Evolutionary conservation across 2,888 invertebrate genomes (phyloP).

Genomic region (Polyommatus icarus): DNA sequence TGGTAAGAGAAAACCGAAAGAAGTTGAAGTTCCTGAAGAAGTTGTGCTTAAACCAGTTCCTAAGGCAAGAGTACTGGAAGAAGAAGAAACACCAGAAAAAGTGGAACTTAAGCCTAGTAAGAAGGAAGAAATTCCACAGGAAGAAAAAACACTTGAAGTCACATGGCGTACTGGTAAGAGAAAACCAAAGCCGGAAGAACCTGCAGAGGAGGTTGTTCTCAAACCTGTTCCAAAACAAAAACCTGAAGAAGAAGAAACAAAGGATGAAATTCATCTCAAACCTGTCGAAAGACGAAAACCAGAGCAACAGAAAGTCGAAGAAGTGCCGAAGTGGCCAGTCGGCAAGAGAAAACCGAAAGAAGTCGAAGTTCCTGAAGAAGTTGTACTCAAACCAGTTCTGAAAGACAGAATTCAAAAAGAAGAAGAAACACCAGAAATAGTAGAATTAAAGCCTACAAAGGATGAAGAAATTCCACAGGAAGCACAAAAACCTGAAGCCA

Average conservation of each 20-base stretch:
- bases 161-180: constrained; percentile 54
- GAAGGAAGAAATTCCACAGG: constrained; percentile 52
- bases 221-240: constrained; percentile 63
- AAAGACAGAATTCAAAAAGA: constrained; percentile 45
- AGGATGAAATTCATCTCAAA: constrained; percentile 45
- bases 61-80: constrained; percentile 49
- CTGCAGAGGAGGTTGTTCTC: constrained; percentile 59
- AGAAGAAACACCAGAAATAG: constrained; percentile 52
- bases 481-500: constrained; percentile 41
- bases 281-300: constrained; percentile 45
- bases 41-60: constrained; percentile 40
- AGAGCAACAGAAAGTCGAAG: constrained; percentile 49
- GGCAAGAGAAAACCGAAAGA: constrained; percentile 55
- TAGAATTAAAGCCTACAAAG: constrained; percentile 48
- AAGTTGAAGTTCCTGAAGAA: constrained; percentile 41
- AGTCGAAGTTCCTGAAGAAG: constrained; percentile 54
- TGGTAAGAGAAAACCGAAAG: constrained; percentile 45
- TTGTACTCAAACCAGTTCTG: constrained; percentile 68
- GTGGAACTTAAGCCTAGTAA: constrained; percentile 12
- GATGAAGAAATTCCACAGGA: constrained; percentile 53
- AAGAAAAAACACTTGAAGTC: constrained; percentile 43
- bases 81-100: constrained; percentile 42
- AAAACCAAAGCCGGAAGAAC: constrained; percentile 51
- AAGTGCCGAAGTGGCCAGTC: constrained; percentile 56
- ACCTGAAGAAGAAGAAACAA: constrained; percentile 52